Percentiles rank a stretch among this genome's conserved stretches.
phyloP scores from a whole-genome alignment of 2,113 vertebrate genomes.

The Erpornis zantholeuca region DNA sequence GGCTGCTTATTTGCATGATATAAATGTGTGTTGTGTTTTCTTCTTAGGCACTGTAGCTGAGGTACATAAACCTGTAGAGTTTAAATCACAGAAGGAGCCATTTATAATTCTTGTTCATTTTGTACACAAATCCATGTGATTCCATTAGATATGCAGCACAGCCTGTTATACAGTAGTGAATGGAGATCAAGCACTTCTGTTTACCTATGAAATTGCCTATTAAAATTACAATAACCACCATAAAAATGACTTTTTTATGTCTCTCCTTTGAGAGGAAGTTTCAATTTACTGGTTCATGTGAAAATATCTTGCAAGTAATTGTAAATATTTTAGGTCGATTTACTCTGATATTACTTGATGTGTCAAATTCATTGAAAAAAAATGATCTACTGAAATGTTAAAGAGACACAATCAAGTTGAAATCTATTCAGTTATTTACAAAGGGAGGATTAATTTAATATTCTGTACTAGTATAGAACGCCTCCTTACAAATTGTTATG shows the following conservation, averaged over 20 bases:
- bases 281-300: slow-evolving; percentile 39
- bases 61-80: slow-evolving; percentile 11
- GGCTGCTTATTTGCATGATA: not conserved
- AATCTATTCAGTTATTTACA: slow-evolving; percentile 41
- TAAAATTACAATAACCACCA: slow-evolving; percentile 64
- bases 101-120: slow-evolving; percentile 68
- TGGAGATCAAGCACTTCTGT: slow-evolving; percentile 69
- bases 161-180: slow-evolving; percentile 54
- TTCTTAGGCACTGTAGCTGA: not conserved
- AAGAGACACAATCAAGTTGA: slow-evolving; percentile 22
- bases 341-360: slow-evolving; percentile 46
- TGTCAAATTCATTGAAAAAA: slow-evolving; percentile 30
- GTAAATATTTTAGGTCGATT: slow-evolving; percentile 59
- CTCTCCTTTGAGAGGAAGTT: slow-evolving; percentile 59
- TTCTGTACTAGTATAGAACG: not conserved
- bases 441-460: not conserved
- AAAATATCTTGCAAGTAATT: slow-evolving; percentile 45
- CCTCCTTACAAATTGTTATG: not conserved
- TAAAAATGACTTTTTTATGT: slow-evolving; percentile 55
- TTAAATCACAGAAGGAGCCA: slow-evolving; percentile 53
- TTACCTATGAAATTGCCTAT: slow-evolving; percentile 68
- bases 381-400: slow-evolving; percentile 7
- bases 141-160: slow-evolving; percentile 62
- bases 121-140: slow-evolving; percentile 49
- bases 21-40: slow-evolving; percentile 3